A percentile compares a stretch with the other conserved stretches of the same genome.
Evolutionary conservation across 1,140 invertebrate species (phyloP).

Genomic region (Bombus ignitus): DNA sequence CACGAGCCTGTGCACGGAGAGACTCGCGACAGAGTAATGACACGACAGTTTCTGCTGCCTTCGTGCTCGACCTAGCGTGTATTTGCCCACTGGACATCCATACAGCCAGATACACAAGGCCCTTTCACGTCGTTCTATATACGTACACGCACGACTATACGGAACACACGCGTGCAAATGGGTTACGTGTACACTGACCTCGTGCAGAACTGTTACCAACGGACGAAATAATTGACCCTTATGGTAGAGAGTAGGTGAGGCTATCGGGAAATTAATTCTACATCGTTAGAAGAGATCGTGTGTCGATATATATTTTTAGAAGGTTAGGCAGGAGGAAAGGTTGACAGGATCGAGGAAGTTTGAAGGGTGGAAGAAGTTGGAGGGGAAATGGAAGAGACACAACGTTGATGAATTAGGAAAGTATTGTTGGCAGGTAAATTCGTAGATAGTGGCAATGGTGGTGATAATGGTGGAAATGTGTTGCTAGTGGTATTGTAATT

Average conservation of each 20-base stretch:
- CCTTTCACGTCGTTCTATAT: slow-evolving; percentile 55
- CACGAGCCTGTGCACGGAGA: slow-evolving; percentile 29
- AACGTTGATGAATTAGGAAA: neutral
- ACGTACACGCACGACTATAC: neutral
- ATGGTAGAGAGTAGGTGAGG: neutral
- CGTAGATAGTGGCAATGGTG: no score
- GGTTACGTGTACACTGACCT: neutral
- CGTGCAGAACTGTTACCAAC: neutral
- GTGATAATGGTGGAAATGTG: no score
- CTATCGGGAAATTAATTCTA: neutral
- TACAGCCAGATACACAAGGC: slow-evolving; percentile 69
- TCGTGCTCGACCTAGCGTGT: slow-evolving; percentile 77
- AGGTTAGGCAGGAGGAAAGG: neutral
- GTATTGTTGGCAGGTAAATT: no score
- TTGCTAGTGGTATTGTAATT: no score
- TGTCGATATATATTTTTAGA: neutral
- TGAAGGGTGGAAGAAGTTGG: neutral
- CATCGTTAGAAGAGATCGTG: neutral
- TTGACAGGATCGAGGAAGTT: no score
- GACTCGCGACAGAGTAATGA: slow-evolving; percentile 71
- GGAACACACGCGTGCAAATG: no score
- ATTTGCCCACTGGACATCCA: slow-evolving; percentile 79
- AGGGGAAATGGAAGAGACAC: neutral
- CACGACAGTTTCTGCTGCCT: slow-evolving; percentile 71
- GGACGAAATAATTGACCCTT: slow-evolving; percentile 24